These are phyloP conservation scores for Mus pahari DNA, from an alignment of 2,113 vertebrate genomes.

Conservation along the genomic window DNA sequence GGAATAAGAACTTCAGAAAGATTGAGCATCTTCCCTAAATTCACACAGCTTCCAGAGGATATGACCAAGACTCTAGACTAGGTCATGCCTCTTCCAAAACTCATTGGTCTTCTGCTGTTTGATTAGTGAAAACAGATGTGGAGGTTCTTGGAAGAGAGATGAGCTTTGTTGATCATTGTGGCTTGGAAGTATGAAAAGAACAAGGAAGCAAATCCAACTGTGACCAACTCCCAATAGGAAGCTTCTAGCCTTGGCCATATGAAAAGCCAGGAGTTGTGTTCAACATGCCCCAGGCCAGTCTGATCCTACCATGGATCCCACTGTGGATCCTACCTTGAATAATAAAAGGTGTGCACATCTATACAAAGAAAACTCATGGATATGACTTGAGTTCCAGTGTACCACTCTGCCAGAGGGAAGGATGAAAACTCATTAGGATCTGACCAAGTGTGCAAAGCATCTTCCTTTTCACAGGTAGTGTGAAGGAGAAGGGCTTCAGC, in stretches of 20 bases:
- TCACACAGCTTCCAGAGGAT: background rate
- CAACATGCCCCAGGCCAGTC: fast-evolving
- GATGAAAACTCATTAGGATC: background rate
- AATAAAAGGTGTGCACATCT: background rate
- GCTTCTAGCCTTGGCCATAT: background rate
- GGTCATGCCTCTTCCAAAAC: background rate
- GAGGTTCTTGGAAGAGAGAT: background rate
- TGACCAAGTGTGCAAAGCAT: background rate
- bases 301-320: background rate
- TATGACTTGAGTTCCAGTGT: background rate
- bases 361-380: background rate
- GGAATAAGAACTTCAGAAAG: background rate
- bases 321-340: too few relatives aligned
- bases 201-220: background rate
- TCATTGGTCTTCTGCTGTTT: background rate
- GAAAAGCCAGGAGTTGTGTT: background rate
- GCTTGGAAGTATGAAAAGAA: background rate
- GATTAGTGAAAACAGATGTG: background rate
- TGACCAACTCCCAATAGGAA: background rate
- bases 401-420: too few relatives aligned
- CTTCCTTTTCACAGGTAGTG: background rate
- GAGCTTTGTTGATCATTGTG: background rate
- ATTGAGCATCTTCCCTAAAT: background rate
- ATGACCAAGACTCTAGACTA: background rate
- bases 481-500: background rate